These are phyloP conservation scores for Acanthopagrus latus DNA, from an alignment of 2,797 vertebrate species.

Conservation along the genomic window DNA sequence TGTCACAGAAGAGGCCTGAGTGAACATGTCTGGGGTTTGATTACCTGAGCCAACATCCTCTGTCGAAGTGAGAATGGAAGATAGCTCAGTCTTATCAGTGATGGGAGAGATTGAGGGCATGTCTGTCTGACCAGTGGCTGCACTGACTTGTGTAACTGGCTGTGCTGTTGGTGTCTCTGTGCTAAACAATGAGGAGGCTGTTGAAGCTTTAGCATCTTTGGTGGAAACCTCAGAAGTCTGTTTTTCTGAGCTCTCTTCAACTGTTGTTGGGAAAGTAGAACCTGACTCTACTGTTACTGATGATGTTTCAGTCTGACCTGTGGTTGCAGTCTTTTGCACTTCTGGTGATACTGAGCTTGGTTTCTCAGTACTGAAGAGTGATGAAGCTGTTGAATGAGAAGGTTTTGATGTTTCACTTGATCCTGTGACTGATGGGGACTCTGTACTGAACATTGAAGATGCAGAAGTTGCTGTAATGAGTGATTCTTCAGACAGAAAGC, in stretches of 20 bases:
- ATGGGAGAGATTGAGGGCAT: too few species aligned
- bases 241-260: background rate
- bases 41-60: background rate
- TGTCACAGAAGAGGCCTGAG: too few species aligned
- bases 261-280: too few species aligned
- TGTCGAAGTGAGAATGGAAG: too few species aligned
- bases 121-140: too few species aligned
- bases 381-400: background rate
- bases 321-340: background rate
- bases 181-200: background rate
- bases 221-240: background rate
- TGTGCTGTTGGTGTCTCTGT: slow-evolving; percentile 3
- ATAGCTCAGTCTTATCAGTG: too few species aligned
- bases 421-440: background rate
- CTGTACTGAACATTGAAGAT: too few species aligned
- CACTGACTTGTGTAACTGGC: too few species aligned
- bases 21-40: background rate
- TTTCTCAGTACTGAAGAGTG: slow-evolving; percentile 17
- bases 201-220: accelerated
- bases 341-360: background rate
- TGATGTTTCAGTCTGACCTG: background rate
- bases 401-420: background rate
- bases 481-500: background rate
- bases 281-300: too few species aligned
- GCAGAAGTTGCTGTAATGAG: background rate